Conservation (phyloP, 2,888 invertebrate species). For the Platycnemis pennipes region DNA sequence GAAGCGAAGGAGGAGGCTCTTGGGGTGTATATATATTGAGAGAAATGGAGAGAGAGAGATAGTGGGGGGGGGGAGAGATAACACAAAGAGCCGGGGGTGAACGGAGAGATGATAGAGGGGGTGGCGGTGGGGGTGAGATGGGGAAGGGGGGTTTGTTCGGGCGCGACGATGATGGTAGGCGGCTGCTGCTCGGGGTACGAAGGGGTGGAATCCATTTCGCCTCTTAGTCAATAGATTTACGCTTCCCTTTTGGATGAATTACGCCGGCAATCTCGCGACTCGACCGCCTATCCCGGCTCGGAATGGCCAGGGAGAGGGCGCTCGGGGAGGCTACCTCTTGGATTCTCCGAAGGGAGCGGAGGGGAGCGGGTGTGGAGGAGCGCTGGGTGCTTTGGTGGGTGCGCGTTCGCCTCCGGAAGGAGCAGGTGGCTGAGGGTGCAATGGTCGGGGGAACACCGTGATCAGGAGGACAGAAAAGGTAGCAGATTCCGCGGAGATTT, state of each 20-base stretch:
- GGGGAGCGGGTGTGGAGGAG: background rate
- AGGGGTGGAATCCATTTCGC: constrained; percentile 52
- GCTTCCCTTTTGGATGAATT: constrained; percentile 55
- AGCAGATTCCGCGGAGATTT: background rate
- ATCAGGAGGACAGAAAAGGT: too few species aligned
- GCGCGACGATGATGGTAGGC: constrained; percentile 51
- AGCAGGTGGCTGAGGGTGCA: background rate
- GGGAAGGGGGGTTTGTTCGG: constrained; percentile 43
- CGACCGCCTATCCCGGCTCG: background rate
- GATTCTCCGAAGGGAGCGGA: background rate
- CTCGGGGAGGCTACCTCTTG: background rate
- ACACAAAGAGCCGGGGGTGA: constrained; percentile 13
- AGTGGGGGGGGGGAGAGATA: background rate
- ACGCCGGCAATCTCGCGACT: constrained; percentile 43
- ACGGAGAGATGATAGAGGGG: background rate
- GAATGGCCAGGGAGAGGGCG: background rate
- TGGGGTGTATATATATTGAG: too few species aligned
- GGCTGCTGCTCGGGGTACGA: constrained; percentile 34
- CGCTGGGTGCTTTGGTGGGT: background rate
- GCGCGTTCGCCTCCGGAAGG: background rate
- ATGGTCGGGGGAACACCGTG: too few species aligned
- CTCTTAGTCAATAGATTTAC: constrained; percentile 65
- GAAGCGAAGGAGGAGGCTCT: too few species aligned
- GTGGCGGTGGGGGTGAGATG: background rate
- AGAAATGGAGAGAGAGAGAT: background rate